A percentile compares a stretch with the other conserved stretches of the same genome.
These are phyloP conservation scores for Muscicapa adusta DNA, from an alignment of 2,113 vertebrate species.

Conservation along the genomic window DNA sequence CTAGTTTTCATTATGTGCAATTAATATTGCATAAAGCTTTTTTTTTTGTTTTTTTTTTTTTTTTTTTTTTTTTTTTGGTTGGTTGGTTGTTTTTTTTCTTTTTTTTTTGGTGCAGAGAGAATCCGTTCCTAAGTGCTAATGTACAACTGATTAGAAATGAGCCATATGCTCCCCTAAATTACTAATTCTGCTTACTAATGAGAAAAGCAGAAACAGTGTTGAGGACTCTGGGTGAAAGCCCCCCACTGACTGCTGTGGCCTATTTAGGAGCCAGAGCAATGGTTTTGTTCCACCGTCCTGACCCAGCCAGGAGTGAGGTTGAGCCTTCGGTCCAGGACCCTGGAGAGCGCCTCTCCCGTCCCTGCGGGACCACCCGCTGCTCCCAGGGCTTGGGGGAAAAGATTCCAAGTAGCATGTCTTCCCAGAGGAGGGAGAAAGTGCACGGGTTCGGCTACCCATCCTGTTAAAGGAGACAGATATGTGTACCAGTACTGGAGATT, in stretches of 20 bases:
- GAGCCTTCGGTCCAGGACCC: background rate
- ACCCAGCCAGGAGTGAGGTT: accelerated
- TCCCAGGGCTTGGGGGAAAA: accelerated
- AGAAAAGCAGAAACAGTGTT: background rate
- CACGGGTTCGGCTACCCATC: background rate
- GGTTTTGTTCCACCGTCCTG: accelerated
- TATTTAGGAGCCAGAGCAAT: background rate
- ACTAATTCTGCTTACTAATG: background rate
- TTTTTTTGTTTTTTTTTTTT: too few species aligned
- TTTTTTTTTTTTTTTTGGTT: background rate
- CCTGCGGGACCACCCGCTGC: background rate
- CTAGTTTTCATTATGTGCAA: background rate
- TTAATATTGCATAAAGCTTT: background rate
- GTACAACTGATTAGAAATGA: background rate
- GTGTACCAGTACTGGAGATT: background rate
- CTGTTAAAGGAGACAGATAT: background rate
- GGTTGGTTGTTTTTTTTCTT: too few species aligned
- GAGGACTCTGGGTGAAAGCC: background rate
- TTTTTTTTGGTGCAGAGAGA: background rate
- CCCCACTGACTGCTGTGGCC: accelerated
- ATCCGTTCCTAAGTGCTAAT: background rate
- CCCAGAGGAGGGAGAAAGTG: accelerated
- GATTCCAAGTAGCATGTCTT: accelerated
- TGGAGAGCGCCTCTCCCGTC: background rate
- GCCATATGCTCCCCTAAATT: background rate